Evolutionary conservation across 2,888 invertebrate genomes (phyloP).

Genomic region (Tanypteryx hageni): DNA sequence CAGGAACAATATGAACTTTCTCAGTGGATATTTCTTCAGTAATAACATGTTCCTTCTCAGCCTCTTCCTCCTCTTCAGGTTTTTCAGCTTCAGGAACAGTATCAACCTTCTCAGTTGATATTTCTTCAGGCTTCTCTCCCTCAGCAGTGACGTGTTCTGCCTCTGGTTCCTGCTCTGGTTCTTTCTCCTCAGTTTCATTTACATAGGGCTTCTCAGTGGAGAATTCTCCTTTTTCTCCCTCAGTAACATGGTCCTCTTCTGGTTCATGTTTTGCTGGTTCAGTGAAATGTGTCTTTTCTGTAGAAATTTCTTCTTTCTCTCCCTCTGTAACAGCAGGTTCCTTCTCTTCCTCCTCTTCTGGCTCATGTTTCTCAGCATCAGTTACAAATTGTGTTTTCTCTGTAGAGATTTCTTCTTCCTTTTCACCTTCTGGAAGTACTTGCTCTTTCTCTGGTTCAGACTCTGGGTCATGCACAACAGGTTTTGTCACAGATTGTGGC

Average conservation of each 20-base stretch:
- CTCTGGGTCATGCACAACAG: neutral
- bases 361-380: neutral
- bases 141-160: constrained; percentile 69
- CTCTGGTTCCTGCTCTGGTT: constrained; percentile 66
- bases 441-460: constrained; percentile 64
- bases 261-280: constrained; percentile 65
- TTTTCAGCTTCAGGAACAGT: constrained; percentile 44
- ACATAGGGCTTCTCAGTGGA: constrained; percentile 65
- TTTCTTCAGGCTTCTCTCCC: constrained; percentile 68
- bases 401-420: constrained; percentile 65
- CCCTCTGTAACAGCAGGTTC: constrained; percentile 36
- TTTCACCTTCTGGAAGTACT: constrained; percentile 61
- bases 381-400: constrained; percentile 65
- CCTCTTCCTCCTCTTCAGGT: constrained; percentile 52
- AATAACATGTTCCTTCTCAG: constrained; percentile 53
- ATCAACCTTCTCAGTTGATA: constrained; percentile 51
- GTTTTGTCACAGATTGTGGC: neutral
- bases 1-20: constrained; percentile 59
- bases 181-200: constrained; percentile 66
- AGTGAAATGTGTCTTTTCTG: constrained; percentile 42
- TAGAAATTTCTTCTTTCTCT: constrained; percentile 21
- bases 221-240: neutral
- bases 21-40: constrained; percentile 33
- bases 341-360: neutral
- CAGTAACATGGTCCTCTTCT: constrained; percentile 65